Evolutionary conservation across 2,113 vertebrate species (phyloP), one percentile per base, ranked within the genome.

Genomic region (Hemibates koningsi): DNA sequence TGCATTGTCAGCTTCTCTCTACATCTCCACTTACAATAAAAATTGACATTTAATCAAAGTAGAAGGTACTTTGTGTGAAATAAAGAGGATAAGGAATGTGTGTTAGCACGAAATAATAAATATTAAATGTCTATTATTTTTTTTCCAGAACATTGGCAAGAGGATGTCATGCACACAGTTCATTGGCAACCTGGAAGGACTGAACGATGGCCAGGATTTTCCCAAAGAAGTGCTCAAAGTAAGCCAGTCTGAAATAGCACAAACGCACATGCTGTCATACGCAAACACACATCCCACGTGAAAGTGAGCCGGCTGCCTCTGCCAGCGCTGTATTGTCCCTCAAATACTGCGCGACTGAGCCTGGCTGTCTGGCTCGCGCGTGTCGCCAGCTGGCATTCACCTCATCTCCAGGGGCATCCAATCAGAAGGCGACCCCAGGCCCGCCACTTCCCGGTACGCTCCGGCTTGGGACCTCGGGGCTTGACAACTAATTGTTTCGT

Each of bases 191-290:
- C 95, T 99, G 94, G 98, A 99, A 86, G 98, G 98, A 93, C 97
- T 99, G 92, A 99, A 98, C 4, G 95, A 97, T 34, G 98, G 99
- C 19, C 97, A 97, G 73, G 98, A 99, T 91, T 99, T 98, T 90
- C 97, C 98, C 82, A 97, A 96, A 94, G 98, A 99, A 43, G 96
- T 98, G 91, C 98, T 99, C 79, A 99, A 99, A 97, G 99, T 99
- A 96, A 97, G 95, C 87, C 56, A 21, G 63, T 89, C 89, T 41
- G 86, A 87, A 90, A 88, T 85, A 88, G 78, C 85, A 52, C 50
- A 56, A 68, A 61, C 43, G 43, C 83, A 90, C 89, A 4, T 29
- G 54, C 36, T 43, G 36, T 56, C 82, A 81, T 57, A 56, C 53
- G 34, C 80, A 66, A 76, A 73, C 71, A 82, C 53, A 36, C 81